Conservation (phyloP, 2,113 vertebrate genomes). For the Pluvialis apricaria region DNA sequence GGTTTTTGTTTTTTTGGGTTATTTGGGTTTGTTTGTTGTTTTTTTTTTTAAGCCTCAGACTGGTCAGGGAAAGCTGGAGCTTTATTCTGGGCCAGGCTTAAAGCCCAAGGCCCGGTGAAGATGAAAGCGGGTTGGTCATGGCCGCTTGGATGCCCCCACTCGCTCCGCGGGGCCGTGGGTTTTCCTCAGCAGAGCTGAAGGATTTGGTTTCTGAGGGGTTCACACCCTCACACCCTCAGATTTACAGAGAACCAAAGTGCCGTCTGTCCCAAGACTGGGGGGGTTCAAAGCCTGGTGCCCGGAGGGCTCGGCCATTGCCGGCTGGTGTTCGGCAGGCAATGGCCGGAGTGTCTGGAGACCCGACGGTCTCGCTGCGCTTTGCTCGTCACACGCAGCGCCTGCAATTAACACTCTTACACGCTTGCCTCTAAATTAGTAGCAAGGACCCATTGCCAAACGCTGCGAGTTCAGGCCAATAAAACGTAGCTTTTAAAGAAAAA, state of each 20-base stretch:
- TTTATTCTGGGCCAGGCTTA: neutral
- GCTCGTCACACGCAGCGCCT: neutral
- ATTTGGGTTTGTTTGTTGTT: neutral
- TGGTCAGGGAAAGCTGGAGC: neutral
- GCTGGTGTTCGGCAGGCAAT: accelerated
- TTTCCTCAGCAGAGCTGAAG: neutral
- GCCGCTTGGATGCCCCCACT: accelerated
- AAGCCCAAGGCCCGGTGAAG: accelerated
- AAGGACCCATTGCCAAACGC: neutral
- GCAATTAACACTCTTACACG: neutral
- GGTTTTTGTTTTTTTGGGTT: neutral
- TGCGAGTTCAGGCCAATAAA: slow-evolving; percentile 29
- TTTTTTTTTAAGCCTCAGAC: neutral
- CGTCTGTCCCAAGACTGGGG: accelerated
- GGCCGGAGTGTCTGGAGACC: neutral
- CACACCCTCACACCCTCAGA: accelerated
- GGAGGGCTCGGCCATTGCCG: neutral
- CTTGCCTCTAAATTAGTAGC: neutral
- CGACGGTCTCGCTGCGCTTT: accelerated
- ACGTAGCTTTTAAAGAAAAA: neutral
- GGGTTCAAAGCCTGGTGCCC: neutral
- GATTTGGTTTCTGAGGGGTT: neutral
- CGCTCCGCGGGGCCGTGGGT: accelerated
- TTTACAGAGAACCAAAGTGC: neutral
- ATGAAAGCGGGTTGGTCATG: neutral